phyloP scores from a whole-genome alignment of 1,140 invertebrate genomes.

The Drosophila willistoni region DNA sequence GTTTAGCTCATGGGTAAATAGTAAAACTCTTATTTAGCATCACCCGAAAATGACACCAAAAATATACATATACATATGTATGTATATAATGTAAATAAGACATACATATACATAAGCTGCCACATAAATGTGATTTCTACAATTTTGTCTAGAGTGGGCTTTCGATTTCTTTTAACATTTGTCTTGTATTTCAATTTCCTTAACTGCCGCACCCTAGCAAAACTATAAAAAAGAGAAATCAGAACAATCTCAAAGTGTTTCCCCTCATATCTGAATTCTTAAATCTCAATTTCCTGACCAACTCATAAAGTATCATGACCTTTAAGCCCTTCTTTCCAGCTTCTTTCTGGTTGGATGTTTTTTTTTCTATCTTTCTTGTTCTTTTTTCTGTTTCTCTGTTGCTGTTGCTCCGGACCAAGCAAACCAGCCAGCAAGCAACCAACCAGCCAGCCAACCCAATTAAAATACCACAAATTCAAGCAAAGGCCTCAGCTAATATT shows the following conservation, averaged over 20 bases:
- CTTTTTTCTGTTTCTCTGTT: background rate
- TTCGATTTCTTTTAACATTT: background rate
- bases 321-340: slow-evolving; percentile 10
- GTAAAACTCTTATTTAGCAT: slow-evolving; percentile 3
- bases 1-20: slow-evolving; percentile 6
- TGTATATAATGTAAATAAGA: background rate
- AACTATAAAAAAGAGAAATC: background rate
- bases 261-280: slow-evolving; percentile 27
- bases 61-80: background rate
- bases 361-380: background rate
- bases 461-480: slow-evolving; percentile 60
- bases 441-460: slow-evolving; percentile 40
- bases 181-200: slow-evolving; percentile 27
- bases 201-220: background rate
- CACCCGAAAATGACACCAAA: background rate
- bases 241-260: background rate
- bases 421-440: background rate
- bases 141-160: background rate
- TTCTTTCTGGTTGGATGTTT: slow-evolving; percentile 16
- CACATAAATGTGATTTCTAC: background rate
- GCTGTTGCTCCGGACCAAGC: background rate
- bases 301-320: slow-evolving; percentile 31
- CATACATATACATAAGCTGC: background rate
- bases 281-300: slow-evolving; percentile 29
- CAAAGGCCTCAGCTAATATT: slow-evolving; percentile 34